Percentiles rank a stretch among this genome's conserved stretches.
These are phyloP conservation scores for Pteria penguin DNA, from an alignment of 2,888 invertebrate genomes.

Conservation along the genomic window DNA sequence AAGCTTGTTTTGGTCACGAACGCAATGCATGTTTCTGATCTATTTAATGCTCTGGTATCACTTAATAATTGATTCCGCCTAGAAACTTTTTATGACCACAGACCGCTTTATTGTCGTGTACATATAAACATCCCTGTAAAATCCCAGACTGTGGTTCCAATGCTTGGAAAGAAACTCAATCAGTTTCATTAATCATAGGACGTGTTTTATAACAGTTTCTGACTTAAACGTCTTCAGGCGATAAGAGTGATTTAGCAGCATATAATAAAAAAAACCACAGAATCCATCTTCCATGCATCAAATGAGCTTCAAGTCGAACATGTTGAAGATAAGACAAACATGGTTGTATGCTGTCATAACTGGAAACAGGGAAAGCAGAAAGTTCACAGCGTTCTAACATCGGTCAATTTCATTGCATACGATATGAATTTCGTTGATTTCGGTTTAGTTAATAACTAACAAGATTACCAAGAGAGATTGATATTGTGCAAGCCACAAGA, in stretches of 20 bases:
- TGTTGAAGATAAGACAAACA: background rate
- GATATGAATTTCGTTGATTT: background rate
- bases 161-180: background rate
- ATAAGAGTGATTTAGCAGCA: background rate
- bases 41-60: too few species aligned
- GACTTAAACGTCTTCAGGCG: background rate
- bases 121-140: background rate
- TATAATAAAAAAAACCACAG: background rate
- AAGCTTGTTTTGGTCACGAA: background rate
- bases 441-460: background rate
- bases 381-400: background rate
- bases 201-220: background rate
- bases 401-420: background rate
- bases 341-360: too few species aligned
- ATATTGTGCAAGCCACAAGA: background rate
- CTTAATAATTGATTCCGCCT: background rate
- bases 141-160: background rate
- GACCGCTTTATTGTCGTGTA: background rate
- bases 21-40: background rate
- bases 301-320: background rate
- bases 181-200: background rate
- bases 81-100: background rate
- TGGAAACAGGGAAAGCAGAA: background rate
- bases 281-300: background rate
- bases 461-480: background rate